Evolutionary conservation across 2,888 invertebrate genomes (phyloP), one percentile per base, ranked within the genome.

Genomic region (Diogma glabrata): DNA sequence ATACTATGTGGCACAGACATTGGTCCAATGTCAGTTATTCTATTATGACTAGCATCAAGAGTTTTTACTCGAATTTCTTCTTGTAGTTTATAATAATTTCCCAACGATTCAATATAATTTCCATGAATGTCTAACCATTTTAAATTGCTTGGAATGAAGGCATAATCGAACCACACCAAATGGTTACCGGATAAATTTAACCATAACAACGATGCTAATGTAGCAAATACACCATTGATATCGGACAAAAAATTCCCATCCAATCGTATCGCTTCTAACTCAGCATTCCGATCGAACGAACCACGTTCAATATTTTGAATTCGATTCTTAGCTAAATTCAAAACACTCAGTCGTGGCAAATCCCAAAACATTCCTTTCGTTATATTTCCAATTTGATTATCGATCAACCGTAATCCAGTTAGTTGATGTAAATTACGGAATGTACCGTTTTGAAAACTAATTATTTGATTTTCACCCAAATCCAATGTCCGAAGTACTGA

Each of bases 71-170:
- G 78, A 56, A 87, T 85, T 71, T 85, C 82, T 64, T 84, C 81
- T 71, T 87, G 86, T 55, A 87, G 76, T 70, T 87, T 87, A 66
- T 89, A 90, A 67, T 91, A 91, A 71, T 93, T 92, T 46, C 84
- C 88, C 58, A 93, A 73, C 52, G 84, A 83, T 70, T 87, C 86
- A 60, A 93, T 89, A 61, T 85, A 88, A 68, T 93, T 93, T 50
- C 88, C 84, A 68, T 91, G 91, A 63, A 92, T 82, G 65, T 92
- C 92, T 65, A 93, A 73, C 88, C 89, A 90, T 70, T 88, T 87
- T 51, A 93, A 74, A 69, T 87, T 89, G 57, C 83, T 84, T 28
- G 92, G 92, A 60, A 93, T 84, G 67, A 92, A 88, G 50, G 91
- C 90, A 67, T 89, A 92, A 70, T 92, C 92, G 69, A 93, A 92